Evolutionary conservation across 2,888 invertebrate genomes (phyloP), one percentile per base, ranked within the genome.

Genomic region (Xestia rhomboidea): DNA sequence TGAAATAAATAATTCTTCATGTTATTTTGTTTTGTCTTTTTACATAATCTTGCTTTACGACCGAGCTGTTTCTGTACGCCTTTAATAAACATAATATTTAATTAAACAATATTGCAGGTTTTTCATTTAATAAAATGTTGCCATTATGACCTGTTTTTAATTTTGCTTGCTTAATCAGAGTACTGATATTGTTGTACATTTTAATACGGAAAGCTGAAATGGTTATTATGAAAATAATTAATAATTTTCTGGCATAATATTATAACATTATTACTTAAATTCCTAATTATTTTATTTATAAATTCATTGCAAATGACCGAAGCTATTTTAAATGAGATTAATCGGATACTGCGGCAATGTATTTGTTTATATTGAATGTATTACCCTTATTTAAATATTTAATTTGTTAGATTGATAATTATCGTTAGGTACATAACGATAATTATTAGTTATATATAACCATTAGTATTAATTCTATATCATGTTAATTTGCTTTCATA

Each of bases 81-180:
- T 87, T 73, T 77, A 83, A 77, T 76, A 64, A 85, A 66, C 70
- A 71, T 75, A 68, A 78, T 72, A 77, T 84, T 86, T 87, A 87
- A 84, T 84, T 69, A 80, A 84, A 70, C 60, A 74, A 81, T 73
- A 76, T 78, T 70, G 62, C 68, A 74, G 60, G 60, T 67, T 80
- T 73, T 72, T 75, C 57, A 73, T 67, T 75, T 18, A 66, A 63
- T 63, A 63, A 68, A 80, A 72, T 74, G 57, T 62, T 77, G 68
- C 75, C 27, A 81, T 84, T 66, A 84, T 57, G 38, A 60, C 75
- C 54, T 27, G 34, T 73, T 85, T 84, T 87, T 87, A 85, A 87
- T 87, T 77, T 87, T 41, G 60, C 62, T 72, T 51, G 64, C 49
- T 78, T 71, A 77, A 77, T 78, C 69, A 75, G 62, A 34, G 24